These are phyloP conservation scores for Terrapene triunguis DNA, from an alignment of 2,113 vertebrate species.

Conservation along the genomic window DNA sequence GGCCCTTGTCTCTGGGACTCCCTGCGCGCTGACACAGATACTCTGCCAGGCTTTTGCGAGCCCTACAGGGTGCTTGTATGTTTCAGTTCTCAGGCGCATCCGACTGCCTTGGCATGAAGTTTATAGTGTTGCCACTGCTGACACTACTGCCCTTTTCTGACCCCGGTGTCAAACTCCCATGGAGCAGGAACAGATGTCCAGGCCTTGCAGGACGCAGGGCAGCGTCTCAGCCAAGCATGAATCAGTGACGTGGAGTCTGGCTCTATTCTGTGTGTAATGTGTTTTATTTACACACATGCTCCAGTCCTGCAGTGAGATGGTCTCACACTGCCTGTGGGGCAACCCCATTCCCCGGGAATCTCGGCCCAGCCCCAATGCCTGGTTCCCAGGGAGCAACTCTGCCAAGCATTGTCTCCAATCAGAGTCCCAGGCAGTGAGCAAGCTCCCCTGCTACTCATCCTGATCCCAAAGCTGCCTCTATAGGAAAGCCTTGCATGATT, in stretches of 20 bases:
- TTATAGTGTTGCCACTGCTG: not conserved
- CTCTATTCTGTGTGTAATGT: not conserved
- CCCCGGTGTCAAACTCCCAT: not conserved
- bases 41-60: no score
- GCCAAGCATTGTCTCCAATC: no score
- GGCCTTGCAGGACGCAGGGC: not conserved
- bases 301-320: not conserved
- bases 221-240: not conserved
- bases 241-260: not conserved
- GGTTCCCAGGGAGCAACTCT: not conserved
- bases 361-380: not conserved
- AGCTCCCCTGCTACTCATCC: not conserved
- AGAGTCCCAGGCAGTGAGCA: no score
- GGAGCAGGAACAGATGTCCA: not conserved
- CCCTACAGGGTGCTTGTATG: not conserved
- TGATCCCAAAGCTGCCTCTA: not conserved
- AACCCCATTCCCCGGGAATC: not conserved
- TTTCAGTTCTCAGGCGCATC: not conserved
- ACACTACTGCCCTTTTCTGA: not conserved
- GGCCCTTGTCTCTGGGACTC: not conserved
- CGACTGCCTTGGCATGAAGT: not conserved
- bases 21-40: not conserved
- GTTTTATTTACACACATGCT: not conserved
- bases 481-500: not conserved
- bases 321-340: no score